Evolutionary conservation across 2,113 vertebrate species (phyloP).

Genomic region (Perccottus glenii): DNA sequence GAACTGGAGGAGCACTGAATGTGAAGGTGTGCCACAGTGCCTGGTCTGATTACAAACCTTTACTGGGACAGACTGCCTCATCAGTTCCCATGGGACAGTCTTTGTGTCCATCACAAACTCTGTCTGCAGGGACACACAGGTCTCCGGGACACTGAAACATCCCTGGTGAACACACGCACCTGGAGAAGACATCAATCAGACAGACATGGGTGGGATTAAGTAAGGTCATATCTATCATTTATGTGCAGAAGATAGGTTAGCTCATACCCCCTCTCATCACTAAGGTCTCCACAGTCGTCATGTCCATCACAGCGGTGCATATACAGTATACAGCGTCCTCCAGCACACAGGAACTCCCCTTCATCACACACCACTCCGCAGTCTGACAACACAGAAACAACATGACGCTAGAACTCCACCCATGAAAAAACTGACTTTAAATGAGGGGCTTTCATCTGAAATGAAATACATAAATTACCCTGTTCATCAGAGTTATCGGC

Average conservation of each 20-base stretch:
- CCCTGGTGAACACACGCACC: conserved; percentile 75
- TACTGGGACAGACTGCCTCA: conserved; percentile 81
- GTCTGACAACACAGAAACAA: conserved; percentile 65
- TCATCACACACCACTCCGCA: conserved; percentile 81
- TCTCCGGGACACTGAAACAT: conserved; percentile 83
- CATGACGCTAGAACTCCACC: not conserved
- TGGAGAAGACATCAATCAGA: conserved; percentile 17
- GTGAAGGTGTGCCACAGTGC: no score
- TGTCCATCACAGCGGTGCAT: conserved; percentile 84
- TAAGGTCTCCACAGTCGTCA: conserved; percentile 87
- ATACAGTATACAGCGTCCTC: conserved; percentile 82
- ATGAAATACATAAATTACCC: conserved; percentile 52
- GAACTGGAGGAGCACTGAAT: no score
- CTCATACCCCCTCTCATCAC: conserved; percentile 83
- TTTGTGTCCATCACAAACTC: conserved; percentile 80
- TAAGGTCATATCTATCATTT: not conserved
- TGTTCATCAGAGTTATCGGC: conserved; percentile 83
- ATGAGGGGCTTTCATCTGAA: not conserved
- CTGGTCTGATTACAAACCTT: conserved; percentile 68
- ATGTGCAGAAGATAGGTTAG: no score
- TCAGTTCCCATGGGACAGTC: conserved; percentile 84
- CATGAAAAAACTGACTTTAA: no score
- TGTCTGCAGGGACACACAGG: conserved; percentile 73
- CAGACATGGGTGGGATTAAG: not conserved
- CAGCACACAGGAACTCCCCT: conserved; percentile 82